A percentile compares a stretch with the other conserved stretches of the same genome.
phyloP scores from a whole-genome alignment of 2,888 invertebrate species.

The Plebejus anna region DNA sequence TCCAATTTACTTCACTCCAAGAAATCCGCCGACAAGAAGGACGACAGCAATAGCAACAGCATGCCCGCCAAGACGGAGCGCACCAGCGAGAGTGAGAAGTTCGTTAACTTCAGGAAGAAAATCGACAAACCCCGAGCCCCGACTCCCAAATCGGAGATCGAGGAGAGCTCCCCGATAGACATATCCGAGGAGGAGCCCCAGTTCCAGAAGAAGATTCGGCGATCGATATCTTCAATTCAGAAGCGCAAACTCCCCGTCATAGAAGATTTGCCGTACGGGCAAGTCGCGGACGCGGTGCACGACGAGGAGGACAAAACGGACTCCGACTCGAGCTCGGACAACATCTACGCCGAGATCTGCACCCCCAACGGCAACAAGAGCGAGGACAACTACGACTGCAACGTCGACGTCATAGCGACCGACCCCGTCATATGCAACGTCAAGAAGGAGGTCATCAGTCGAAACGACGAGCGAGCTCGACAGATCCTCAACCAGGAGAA shows the following conservation, averaged over 20 bases:
- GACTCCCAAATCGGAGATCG: slow-evolving; percentile 68
- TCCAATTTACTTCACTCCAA: slow-evolving; percentile 82
- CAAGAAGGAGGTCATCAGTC: slow-evolving; percentile 70
- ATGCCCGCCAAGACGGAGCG: slow-evolving; percentile 75
- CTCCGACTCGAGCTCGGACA: slow-evolving; percentile 76
- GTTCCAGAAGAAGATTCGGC: slow-evolving; percentile 70
- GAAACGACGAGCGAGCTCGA: slow-evolving; percentile 70
- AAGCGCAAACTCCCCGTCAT: slow-evolving; percentile 76
- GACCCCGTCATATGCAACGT: slow-evolving; percentile 75
- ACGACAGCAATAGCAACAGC: slow-evolving; percentile 71
- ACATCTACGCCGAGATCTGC: slow-evolving; percentile 86
- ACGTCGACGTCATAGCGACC: slow-evolving; percentile 66
- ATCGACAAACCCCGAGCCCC: slow-evolving; percentile 73
- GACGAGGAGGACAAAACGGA: slow-evolving; percentile 67
- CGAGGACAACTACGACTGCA: slow-evolving; percentile 67
- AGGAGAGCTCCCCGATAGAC: slow-evolving; percentile 60
- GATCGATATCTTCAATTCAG: slow-evolving; percentile 77
- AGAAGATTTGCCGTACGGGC: slow-evolving; percentile 85
- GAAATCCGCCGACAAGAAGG: slow-evolving; percentile 74
- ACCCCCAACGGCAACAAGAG: slow-evolving; percentile 60
- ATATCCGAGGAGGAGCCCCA: slow-evolving; percentile 69
- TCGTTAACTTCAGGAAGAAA: slow-evolving; percentile 70
- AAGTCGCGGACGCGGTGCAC: slow-evolving; percentile 83
- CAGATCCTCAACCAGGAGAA: slow-evolving; percentile 71
- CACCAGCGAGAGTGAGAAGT: slow-evolving; percentile 58